These are phyloP conservation scores for Vultur gryphus DNA, from an alignment of 2,797 vertebrate genomes.

Conservation along the genomic window DNA sequence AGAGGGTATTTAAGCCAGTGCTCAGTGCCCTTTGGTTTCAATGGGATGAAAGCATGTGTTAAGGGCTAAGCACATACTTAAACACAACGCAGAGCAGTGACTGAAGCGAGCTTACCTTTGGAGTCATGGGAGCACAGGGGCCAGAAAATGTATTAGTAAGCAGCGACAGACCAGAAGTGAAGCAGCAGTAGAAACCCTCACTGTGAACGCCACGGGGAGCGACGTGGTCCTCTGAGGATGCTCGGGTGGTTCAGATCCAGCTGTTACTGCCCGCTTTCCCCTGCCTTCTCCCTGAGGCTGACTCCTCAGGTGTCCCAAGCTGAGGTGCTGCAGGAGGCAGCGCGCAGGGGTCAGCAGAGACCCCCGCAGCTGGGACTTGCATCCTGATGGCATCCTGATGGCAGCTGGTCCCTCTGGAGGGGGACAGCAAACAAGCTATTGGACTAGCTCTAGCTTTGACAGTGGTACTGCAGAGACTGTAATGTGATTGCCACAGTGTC, in stretches of 20 bases:
- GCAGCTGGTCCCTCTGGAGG: background rate
- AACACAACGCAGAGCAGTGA: background rate
- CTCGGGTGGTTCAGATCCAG: background rate
- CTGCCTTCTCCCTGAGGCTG: background rate
- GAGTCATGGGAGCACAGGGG: background rate
- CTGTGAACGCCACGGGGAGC: rapidly evolving
- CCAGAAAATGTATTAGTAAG: background rate
- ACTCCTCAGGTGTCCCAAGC: background rate
- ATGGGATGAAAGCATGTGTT: background rate
- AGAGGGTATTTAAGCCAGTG: background rate
- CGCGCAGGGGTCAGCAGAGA: rapidly evolving
- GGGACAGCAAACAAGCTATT: background rate
- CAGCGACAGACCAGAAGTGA: background rate
- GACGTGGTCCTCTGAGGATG: background rate
- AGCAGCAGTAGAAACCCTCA: background rate
- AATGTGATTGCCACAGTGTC: background rate
- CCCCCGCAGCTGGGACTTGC: background rate
- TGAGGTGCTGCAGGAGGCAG: background rate
- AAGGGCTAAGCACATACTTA: background rate
- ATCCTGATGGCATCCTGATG: background rate
- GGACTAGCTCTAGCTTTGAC: background rate
- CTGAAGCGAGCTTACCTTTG: background rate
- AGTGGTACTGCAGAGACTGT: background rate
- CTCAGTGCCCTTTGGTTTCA: background rate
- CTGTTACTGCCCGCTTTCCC: background rate